Evolutionary conservation across 2,888 invertebrate species (phyloP).

Genomic region (Mantis religiosa): DNA sequence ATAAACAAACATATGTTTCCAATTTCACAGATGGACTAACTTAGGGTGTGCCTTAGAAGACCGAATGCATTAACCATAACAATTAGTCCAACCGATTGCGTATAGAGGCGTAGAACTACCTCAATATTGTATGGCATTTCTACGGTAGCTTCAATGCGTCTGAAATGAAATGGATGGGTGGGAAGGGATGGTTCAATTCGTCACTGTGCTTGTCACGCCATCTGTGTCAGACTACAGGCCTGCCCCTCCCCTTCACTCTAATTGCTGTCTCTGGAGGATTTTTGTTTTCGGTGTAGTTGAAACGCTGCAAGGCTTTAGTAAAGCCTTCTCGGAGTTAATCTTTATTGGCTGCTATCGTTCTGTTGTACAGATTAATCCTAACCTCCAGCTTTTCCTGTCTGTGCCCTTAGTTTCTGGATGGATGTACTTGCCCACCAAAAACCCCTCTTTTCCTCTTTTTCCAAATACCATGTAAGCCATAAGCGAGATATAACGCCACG

Average conservation of each 20-base stretch:
- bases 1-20: too few species aligned
- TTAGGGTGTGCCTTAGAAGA: neutral
- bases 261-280: neutral
- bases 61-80: neutral
- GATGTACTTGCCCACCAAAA: neutral
- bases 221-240: neutral
- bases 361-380: neutral
- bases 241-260: neutral
- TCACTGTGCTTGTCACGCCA: neutral
- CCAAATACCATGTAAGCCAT: too few species aligned
- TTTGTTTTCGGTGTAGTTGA: neutral
- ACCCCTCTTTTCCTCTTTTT: too few species aligned
- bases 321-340: neutral
- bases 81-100: neutral
- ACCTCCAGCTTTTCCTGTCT: neutral
- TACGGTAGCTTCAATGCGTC: neutral
- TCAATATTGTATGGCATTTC: neutral
- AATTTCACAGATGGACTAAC: too few species aligned
- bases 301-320: neutral
- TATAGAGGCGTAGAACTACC: neutral
- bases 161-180: neutral
- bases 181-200: neutral
- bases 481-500: too few species aligned
- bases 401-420: neutral
- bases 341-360: neutral